Evolutionary conservation across 2,797 vertebrate genomes (phyloP).

Genomic region (Garrulus glandarius): DNA sequence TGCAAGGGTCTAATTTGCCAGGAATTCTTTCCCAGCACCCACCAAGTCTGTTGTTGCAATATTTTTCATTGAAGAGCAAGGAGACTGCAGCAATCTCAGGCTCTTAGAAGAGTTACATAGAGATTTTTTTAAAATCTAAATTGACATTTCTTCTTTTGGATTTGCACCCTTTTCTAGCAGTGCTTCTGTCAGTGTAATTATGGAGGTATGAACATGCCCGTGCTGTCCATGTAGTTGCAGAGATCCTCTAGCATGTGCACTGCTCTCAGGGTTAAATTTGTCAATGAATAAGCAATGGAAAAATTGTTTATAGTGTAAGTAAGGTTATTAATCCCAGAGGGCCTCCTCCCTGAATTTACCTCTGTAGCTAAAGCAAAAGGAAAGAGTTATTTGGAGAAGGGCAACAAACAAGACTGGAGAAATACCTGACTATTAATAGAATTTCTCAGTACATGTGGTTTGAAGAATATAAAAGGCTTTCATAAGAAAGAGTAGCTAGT

Average conservation of each 20-base stretch:
- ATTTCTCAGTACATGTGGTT: constrained; percentile 40
- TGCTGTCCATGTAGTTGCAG: neutral
- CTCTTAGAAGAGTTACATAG: neutral
- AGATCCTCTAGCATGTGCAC: neutral
- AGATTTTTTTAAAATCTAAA: neutral
- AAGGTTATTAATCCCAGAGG: constrained; percentile 49
- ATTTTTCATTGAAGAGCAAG: neutral
- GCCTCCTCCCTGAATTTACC: constrained; percentile 29
- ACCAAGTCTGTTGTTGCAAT: neutral
- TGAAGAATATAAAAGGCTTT: constrained; percentile 38
- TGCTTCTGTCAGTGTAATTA: neutral
- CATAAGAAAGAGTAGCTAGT: constrained; percentile 17
- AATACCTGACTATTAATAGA: constrained; percentile 61
- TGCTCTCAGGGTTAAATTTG: constrained; percentile 23
- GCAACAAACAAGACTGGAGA: constrained; percentile 23
- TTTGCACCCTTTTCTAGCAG: neutral
- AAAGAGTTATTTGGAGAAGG: constrained; percentile 47
- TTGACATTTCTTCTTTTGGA: neutral
- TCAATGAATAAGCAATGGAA: constrained; percentile 46
- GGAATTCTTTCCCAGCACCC: neutral
- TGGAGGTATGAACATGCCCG: neutral
- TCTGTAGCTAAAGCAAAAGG: constrained; percentile 47
- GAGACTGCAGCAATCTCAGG: neutral
- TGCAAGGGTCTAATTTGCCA: neutral
- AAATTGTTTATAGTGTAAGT: constrained; percentile 12